A percentile compares a stretch with the other conserved stretches of the same genome.
phyloP scores from a whole-genome alignment of 2,888 invertebrate species.

The Seladonia tumulorum region DNA sequence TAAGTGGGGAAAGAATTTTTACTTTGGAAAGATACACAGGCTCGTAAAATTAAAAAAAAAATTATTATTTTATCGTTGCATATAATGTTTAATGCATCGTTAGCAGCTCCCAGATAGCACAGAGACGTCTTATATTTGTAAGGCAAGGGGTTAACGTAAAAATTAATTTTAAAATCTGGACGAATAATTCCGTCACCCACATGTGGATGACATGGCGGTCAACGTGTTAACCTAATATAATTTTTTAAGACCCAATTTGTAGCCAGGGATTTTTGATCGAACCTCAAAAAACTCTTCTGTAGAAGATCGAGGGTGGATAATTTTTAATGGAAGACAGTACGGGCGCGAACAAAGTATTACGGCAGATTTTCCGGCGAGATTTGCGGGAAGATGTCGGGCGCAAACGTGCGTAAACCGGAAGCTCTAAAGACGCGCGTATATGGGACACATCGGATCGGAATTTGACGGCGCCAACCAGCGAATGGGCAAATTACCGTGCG shows the following conservation, averaged over 20 bases:
- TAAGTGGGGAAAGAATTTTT: too few species aligned
- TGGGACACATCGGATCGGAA: slow-evolving; percentile 20
- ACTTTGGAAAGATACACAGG: too few species aligned
- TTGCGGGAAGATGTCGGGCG: neutral
- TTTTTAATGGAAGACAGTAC: neutral
- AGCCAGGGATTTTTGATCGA: neutral
- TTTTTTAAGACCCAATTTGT: neutral
- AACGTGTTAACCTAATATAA: too few species aligned
- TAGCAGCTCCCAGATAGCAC: too few species aligned
- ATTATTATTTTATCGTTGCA: too few species aligned
- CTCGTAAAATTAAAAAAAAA: too few species aligned
- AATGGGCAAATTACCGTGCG: slow-evolving; percentile 12
- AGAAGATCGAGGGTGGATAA: neutral
- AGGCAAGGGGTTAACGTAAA: too few species aligned
- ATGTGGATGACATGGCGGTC: too few species aligned
- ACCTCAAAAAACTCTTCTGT: neutral
- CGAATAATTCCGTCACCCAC: too few species aligned
- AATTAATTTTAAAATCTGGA: too few species aligned
- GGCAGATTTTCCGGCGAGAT: neutral
- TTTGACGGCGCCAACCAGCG: slow-evolving; percentile 28
- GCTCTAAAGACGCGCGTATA: slow-evolving; percentile 22
- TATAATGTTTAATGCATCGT: too few species aligned
- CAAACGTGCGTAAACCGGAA: slow-evolving; percentile 24
- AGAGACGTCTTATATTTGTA: too few species aligned
- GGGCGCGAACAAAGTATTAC: neutral